Conservation (phyloP, 2,797 vertebrate genomes). For the Carapus acus region DNA sequence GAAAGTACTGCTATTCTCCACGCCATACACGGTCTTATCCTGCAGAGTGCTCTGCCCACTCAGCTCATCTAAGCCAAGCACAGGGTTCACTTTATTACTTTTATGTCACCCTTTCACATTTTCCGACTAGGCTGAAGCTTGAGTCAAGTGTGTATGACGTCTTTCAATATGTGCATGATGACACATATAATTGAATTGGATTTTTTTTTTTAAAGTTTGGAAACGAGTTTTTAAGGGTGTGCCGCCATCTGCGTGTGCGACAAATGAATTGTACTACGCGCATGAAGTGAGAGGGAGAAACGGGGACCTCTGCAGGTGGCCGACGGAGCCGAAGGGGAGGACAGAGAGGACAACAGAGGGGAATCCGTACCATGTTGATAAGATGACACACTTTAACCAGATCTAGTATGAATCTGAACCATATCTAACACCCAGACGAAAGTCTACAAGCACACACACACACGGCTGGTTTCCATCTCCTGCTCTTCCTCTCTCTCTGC, state of each 20-base stretch:
- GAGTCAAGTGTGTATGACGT: neutral
- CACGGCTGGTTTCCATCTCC: slow-evolving; percentile 4
- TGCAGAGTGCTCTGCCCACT: slow-evolving; percentile 73
- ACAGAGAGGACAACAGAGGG: slow-evolving; percentile 42
- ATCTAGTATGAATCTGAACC: slow-evolving; percentile 52
- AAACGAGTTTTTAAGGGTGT: too few species aligned
- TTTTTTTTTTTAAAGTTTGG: too few species aligned
- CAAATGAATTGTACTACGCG: too few species aligned
- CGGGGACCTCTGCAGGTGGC: too few species aligned
- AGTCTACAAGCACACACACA: slow-evolving; percentile 23
- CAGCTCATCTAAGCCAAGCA: slow-evolving; percentile 75
- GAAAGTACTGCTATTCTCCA: slow-evolving; percentile 98
- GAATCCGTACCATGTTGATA: slow-evolving; percentile 61
- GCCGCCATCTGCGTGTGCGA: too few species aligned
- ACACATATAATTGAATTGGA: too few species aligned
- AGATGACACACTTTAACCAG: slow-evolving; percentile 43
- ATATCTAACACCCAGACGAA: slow-evolving; percentile 36
- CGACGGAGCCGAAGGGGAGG: slow-evolving; percentile 17
- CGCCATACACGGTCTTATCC: slow-evolving; percentile 91
- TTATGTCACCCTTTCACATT: slow-evolving; percentile 30
- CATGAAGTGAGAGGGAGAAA: too few species aligned
- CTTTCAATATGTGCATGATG: too few species aligned
- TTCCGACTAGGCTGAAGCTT: slow-evolving; percentile 25
- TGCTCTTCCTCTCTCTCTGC: neutral
- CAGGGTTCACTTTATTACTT: slow-evolving; percentile 6